Evolutionary conservation across 64 coral and sea anemone genomes (phyloP).

Genomic region (Montipora capricornis): DNA sequence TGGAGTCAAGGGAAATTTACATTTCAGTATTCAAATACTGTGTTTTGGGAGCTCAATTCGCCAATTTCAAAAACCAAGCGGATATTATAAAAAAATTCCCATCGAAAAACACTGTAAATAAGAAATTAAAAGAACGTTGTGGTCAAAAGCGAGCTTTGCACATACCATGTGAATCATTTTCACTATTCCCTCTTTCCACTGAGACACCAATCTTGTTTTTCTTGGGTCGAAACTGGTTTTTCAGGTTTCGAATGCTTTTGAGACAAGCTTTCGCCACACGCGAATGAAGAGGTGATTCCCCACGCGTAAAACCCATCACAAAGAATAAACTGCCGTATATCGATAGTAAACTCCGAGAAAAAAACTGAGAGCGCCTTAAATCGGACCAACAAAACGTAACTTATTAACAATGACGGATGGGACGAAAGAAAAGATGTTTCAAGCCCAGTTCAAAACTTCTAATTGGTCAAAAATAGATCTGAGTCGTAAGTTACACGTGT

Average conservation of each 20-base stretch:
- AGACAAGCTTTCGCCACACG: slow-evolving; percentile 46
- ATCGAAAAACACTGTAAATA: too few relatives aligned
- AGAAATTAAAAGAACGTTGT: background rate
- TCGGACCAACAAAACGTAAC: background rate
- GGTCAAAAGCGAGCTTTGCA: background rate
- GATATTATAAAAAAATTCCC: background rate
- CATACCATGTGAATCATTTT: slow-evolving; percentile 1
- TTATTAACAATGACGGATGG: background rate
- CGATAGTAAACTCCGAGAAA: background rate
- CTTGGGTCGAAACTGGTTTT: slow-evolving; percentile 56
- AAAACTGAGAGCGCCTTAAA: background rate
- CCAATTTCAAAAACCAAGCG: background rate
- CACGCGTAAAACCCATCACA: slow-evolving; percentile 33
- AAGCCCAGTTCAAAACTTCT: background rate
- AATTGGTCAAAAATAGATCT: slow-evolving; percentile 48
- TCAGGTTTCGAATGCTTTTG: slow-evolving; percentile 55
- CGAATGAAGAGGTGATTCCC: slow-evolving; percentile 18
- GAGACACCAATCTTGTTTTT: slow-evolving; percentile 6
- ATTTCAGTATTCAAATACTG: background rate
- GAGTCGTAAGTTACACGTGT: slow-evolving; percentile 49
- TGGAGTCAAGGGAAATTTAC: background rate
- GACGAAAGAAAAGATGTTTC: background rate
- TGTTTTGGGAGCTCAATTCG: background rate
- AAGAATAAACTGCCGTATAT: background rate
- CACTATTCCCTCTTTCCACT: slow-evolving; percentile 1